Evolutionary conservation across 2,797 vertebrate species (phyloP).

Genomic region (Synaphobranchus kaupii): DNA sequence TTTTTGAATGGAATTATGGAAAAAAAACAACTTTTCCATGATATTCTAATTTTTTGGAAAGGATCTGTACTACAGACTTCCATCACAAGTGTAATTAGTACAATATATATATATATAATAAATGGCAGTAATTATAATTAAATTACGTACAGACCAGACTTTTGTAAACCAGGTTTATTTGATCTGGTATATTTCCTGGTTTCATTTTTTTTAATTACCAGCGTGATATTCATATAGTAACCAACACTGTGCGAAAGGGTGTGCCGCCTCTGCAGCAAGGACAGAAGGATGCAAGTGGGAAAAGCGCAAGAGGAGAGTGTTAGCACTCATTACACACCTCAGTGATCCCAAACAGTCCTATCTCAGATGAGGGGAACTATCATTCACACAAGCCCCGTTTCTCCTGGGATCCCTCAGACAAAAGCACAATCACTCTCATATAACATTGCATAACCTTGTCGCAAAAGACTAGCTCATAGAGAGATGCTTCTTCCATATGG

Average conservation of each 20-base stretch:
- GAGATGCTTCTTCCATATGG: neutral
- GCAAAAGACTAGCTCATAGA: neutral
- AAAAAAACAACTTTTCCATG: no score
- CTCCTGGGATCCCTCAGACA: constrained; percentile 48
- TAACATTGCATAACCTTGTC: constrained; percentile 24
- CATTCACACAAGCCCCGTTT: constrained; percentile 44
- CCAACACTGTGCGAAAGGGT: neutral
- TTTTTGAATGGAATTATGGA: no score
- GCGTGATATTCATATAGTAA: neutral
- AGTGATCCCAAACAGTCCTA: constrained; percentile 60
- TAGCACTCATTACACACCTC: constrained; percentile 74
- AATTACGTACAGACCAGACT: neutral
- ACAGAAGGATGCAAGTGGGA: constrained; percentile 17
- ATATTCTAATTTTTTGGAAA: no score
- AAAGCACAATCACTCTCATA: constrained; percentile 48
- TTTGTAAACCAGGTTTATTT: neutral
- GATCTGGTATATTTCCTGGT: neutral
- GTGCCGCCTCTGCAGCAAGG: neutral
- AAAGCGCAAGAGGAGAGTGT: constrained; percentile 38
- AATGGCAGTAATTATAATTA: neutral
- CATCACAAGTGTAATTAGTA: neutral
- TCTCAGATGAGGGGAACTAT: constrained; percentile 40
- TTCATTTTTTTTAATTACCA: neutral
- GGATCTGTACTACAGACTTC: no score
- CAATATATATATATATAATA: neutral